Percentiles rank a stretch among this genome's conserved stretches.
Conservation (phyloP, 2,113 vertebrate genomes). For the Conger conger region DNA sequence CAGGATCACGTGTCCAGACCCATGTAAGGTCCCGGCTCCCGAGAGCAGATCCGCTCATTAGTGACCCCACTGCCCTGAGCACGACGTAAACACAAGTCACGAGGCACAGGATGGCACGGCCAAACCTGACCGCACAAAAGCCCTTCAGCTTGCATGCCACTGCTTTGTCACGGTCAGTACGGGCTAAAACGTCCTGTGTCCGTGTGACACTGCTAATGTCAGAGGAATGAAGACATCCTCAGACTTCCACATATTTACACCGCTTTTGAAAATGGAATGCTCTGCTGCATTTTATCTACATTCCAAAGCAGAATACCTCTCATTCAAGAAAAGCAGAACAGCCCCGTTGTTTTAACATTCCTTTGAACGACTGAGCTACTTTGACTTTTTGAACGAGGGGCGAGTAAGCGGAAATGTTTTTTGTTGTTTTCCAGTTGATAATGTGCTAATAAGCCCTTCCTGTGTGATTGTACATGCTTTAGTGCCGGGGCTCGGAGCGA, state of each 20-base stretch:
- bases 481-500: conserved; percentile 14
- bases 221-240: neutral
- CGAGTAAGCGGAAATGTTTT: conserved; percentile 15
- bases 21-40: too few species aligned
- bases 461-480: conserved; percentile 30
- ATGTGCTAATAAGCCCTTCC: conserved; percentile 34
- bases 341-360: neutral
- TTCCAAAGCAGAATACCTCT: neutral
- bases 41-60: neutral
- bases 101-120: neutral
- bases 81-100: neutral
- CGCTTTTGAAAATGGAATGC: neutral
- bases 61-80: neutral
- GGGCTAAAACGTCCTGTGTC: neutral
- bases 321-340: neutral
- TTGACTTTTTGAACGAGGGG: conserved; percentile 6
- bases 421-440: conserved; percentile 29
- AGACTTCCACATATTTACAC: neutral
- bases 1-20: neutral
- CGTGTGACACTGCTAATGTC: neutral
- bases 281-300: neutral
- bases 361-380: neutral
- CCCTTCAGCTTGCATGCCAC: neutral
- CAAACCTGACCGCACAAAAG: neutral
- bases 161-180: neutral